Evolutionary conservation across 2,113 vertebrate genomes (phyloP).

Genomic region (Pycnonotus jocosus): DNA sequence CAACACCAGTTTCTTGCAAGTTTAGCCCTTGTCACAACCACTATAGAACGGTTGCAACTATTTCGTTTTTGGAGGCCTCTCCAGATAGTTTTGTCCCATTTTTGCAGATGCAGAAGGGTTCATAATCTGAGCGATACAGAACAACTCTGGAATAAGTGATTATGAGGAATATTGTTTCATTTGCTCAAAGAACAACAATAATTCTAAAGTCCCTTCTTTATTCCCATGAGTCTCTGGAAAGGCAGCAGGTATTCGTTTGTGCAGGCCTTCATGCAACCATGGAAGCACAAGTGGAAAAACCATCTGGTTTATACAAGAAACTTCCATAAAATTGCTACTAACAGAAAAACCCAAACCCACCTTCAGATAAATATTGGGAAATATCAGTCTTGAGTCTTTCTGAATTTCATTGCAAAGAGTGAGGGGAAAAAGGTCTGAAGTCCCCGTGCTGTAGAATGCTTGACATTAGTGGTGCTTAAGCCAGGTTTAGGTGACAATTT

Average conservation of each 20-base stretch:
- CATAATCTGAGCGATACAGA: background rate
- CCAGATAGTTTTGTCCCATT: background rate
- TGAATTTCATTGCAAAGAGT: background rate
- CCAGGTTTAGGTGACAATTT: background rate
- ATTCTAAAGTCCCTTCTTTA: background rate
- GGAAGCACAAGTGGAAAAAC: background rate
- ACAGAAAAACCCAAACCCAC: background rate
- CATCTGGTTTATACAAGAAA: background rate
- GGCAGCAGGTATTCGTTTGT: background rate
- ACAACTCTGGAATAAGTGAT: background rate
- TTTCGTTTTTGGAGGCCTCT: background rate
- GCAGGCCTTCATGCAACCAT: background rate
- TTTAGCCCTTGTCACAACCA: slow-evolving; percentile 2
- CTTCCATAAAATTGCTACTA: background rate
- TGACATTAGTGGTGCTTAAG: background rate
- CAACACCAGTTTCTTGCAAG: background rate
- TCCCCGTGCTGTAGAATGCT: background rate
- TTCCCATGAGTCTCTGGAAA: background rate
- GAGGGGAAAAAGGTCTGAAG: background rate
- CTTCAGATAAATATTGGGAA: background rate
- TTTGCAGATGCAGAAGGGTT: background rate
- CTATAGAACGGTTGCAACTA: background rate
- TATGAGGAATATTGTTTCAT: background rate
- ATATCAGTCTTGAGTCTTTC: background rate
- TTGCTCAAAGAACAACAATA: background rate